These are phyloP conservation scores for Pantherophis alleghaniensis DNA, from an alignment of 2,797 vertebrate genomes.

Conservation along the genomic window DNA sequence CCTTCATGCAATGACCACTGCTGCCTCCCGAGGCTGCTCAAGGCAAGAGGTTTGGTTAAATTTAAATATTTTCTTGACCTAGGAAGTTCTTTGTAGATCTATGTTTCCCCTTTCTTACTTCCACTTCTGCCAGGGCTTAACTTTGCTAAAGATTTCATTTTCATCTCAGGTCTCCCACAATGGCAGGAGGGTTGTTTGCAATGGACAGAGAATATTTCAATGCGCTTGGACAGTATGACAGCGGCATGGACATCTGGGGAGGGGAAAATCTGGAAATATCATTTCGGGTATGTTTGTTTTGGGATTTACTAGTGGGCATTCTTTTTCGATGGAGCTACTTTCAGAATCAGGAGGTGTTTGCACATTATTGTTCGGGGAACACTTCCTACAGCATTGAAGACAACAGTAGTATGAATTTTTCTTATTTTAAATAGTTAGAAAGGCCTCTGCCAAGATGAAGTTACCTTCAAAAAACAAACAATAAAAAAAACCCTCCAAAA, in stretches of 20 bases:
- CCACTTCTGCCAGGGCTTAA: not conserved
- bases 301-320: not conserved
- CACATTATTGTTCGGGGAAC: not conserved
- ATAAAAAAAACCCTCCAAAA: not conserved
- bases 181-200: conserved; percentile 95
- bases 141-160: not conserved
- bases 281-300: conserved; percentile 82
- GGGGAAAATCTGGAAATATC: conserved; percentile 97
- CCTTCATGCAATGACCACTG: not conserved
- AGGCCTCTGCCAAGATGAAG: not conserved
- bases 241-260: conserved; percentile 98
- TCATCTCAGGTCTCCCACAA: conserved; percentile 88
- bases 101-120: not conserved
- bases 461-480: not conserved
- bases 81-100: not conserved
- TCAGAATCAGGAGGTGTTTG: not conserved
- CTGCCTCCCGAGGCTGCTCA: not conserved
- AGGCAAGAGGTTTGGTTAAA: not conserved
- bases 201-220: conserved; percentile 91
- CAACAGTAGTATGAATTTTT: not conserved
- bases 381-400: not conserved
- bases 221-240: conserved; percentile 91
- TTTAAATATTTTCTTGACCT: not conserved
- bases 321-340: not conserved
- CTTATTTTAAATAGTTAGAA: not conserved